Conservation (phyloP, 2,113 vertebrate species). For the Toxotes chatareus region DNA sequence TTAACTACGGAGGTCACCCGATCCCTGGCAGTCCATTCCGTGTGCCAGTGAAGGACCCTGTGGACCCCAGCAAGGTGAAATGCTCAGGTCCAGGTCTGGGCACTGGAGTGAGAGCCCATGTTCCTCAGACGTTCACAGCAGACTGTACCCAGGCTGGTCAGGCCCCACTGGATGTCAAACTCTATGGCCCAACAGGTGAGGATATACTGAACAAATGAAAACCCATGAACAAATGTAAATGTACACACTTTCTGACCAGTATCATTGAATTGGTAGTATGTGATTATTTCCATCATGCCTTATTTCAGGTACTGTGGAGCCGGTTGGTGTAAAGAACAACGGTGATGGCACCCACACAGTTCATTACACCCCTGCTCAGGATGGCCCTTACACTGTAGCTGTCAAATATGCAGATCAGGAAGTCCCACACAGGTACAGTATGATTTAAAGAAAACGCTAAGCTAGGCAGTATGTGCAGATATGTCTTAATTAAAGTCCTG, state of each 20-base stretch:
- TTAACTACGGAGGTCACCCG: constrained; percentile 93
- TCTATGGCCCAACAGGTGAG: constrained; percentile 91
- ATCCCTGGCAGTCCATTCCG: constrained; percentile 95
- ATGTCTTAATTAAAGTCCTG: constrained; percentile 46
- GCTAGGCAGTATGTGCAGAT: constrained; percentile 19
- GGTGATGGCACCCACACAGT: constrained; percentile 93
- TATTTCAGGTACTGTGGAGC: constrained; percentile 87
- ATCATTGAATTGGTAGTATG: background rate
- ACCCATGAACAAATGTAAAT: background rate
- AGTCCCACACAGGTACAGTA: constrained; percentile 91
- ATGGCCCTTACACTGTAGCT: constrained; percentile 91
- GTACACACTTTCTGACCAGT: background rate
- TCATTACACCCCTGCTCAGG: constrained; percentile 91
- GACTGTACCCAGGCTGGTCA: constrained; percentile 91
- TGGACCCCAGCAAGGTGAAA: constrained; percentile 94
- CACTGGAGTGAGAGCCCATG: constrained; percentile 87
- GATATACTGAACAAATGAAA: background rate
- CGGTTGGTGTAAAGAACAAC: constrained; percentile 91
- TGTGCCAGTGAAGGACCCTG: constrained; percentile 90
- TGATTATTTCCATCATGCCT: constrained; percentile 23
- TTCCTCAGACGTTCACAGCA: constrained; percentile 93
- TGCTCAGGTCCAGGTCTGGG: constrained; percentile 93
- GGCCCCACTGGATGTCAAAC: constrained; percentile 90
- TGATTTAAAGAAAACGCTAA: constrained; percentile 20
- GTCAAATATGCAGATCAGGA: constrained; percentile 94